Base-by-base conservation (phyloP, 1,140 invertebrate genomes). In the Leptopilina clavipes region DNA sequence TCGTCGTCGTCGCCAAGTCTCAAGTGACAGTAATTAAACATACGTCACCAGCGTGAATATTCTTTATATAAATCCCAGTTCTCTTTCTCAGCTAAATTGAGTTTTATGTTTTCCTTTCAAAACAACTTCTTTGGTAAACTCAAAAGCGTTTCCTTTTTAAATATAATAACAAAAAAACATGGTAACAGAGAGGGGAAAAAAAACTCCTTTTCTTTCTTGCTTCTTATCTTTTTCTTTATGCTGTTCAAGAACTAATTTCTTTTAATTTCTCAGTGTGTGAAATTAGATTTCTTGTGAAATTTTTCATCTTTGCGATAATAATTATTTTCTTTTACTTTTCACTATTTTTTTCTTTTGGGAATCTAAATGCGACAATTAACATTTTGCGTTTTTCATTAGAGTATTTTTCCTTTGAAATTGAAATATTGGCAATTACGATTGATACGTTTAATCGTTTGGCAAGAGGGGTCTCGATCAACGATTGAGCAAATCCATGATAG, bases 1-100 rank as follows among this genome's bases (percentile, higher is more conserved):
- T 78, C 76, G 77, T 76, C 25, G 25, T 31, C 52, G 31, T 75
- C 76, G 78, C 78, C 74, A 80, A 80, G 73, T 80, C 52, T 73
- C 31, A 37, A 77, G 65, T 52, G 25, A 74, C 65, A 40, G 74
- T 77, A 76, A 80, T 78, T 80, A 71, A 76, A 65, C 59, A 11
- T 25, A 31, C 14, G 22, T 65, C 14, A 31, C 25, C 25, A 25
- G 59, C 5, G 19, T 65, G 59, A 65, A 31, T 31, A 65, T 65
- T 65, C 25, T 65, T 65, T n/a, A n/a, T 19, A 18, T 65, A 12
- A 52, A 17, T 48, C 10, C 12, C 11, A 25, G 22, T 10, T 12
- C 59, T 14, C 22, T n/a, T 19, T 19, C 7, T 10, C 22, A 31
- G n/a, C 19, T 65, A 31, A 65, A 65, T 65, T 65, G n/a, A 65